Conservation (phyloP, 2,888 invertebrate genomes). For the Ectemnius continuus region DNA sequence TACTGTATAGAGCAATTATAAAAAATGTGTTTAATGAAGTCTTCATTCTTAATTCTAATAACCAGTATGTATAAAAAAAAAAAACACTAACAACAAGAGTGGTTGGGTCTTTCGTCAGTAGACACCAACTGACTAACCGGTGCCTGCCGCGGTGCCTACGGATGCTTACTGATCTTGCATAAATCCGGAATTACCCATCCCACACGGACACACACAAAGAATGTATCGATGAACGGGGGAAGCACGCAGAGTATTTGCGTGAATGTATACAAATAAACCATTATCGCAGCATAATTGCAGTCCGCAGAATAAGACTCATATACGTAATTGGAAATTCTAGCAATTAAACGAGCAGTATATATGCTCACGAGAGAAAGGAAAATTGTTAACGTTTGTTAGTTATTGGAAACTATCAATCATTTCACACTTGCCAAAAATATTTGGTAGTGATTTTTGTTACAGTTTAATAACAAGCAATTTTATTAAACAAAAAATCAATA, state of each 20-base stretch:
- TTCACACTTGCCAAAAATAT: not conserved
- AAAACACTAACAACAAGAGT: too few relatives aligned
- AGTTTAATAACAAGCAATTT: not conserved
- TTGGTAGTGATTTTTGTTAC: not conserved
- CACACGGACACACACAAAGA: conserved; percentile 5
- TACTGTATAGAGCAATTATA: conserved; percentile 35
- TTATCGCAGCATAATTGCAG: not conserved
- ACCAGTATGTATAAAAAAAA: too few relatives aligned
- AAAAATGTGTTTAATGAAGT: conserved; percentile 14
- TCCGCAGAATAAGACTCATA: not conserved
- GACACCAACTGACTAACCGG: not conserved
- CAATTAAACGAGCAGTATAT: not conserved
- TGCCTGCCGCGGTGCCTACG: not conserved
- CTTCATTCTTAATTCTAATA: conserved; percentile 33
- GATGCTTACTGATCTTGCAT: conserved; percentile 25
- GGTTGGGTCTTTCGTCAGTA: not conserved
- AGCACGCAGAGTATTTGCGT: conserved; percentile 13
- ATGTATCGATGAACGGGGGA: conserved; percentile 14
- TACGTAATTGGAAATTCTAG: not conserved
- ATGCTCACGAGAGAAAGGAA: not conserved
- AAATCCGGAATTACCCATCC: conserved; percentile 50
- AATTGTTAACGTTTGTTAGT: not conserved
- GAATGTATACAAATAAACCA: not conserved
- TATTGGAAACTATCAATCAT: not conserved
- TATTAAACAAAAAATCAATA: not conserved